Evolutionary conservation across 64 coral and sea anemone species (phyloP).

Genomic region (Stichodactyla mertensii): DNA sequence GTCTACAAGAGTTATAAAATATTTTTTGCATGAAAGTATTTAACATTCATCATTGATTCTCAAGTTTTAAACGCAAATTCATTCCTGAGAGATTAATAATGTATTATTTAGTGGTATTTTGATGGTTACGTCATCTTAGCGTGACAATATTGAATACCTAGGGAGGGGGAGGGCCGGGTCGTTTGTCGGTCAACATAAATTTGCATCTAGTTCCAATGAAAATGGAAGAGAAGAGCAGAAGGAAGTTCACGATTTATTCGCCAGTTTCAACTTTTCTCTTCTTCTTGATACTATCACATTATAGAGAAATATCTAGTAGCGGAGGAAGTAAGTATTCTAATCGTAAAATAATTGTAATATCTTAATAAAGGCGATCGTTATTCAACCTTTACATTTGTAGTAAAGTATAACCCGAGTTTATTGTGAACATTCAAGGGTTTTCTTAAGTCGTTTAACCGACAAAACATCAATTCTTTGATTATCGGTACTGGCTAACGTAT

Average conservation of each 20-base stretch:
- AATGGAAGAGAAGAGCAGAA: slow-evolving; percentile 6
- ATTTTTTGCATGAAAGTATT: not conserved
- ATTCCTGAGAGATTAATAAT: not conserved
- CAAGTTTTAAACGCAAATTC: not conserved
- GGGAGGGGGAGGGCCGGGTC: not conserved
- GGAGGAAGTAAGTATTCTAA: not conserved
- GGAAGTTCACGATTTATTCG: not conserved
- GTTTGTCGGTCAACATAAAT: not conserved
- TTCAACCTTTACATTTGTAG: too few relatives aligned
- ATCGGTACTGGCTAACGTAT: not conserved
- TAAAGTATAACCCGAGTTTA: not conserved
- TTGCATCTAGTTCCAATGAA: not conserved
- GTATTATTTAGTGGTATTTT: not conserved
- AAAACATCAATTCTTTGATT: not conserved
- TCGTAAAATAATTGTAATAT: not conserved
- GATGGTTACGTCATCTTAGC: not conserved
- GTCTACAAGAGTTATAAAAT: not conserved
- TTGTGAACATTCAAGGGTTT: not conserved
- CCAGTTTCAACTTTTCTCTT: not conserved
- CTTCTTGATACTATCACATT: not conserved
- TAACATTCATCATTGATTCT: not conserved
- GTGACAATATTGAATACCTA: not conserved
- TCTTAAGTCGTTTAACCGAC: not conserved
- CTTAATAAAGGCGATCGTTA: not conserved
- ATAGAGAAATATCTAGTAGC: not conserved